phyloP scores from a whole-genome alignment of 2,888 invertebrate genomes.

The Entomobrya multifasciata region DNA sequence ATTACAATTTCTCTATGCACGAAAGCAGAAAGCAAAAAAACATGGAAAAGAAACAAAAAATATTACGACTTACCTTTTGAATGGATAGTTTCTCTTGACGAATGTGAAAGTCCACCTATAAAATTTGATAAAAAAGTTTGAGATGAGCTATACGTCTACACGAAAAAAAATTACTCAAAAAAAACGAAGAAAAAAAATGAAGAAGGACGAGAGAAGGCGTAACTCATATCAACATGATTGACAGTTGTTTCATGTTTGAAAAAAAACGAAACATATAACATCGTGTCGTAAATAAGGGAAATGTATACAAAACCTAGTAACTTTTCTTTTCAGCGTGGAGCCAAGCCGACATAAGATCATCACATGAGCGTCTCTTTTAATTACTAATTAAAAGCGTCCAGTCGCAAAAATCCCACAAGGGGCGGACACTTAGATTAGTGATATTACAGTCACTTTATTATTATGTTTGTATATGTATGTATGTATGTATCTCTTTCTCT shows the following conservation, averaged over 20 bases:
- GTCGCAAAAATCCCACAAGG: conserved; percentile 68
- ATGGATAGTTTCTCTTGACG: conserved; percentile 86
- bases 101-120: conserved; percentile 92
- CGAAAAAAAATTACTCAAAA: neutral
- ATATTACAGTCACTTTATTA: conserved; percentile 44
- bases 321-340: no score
- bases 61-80: conserved; percentile 83
- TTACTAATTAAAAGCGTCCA: conserved; percentile 70
- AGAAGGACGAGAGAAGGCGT: conserved; percentile 54
- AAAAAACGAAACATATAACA: conserved; percentile 42
- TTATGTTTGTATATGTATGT: no score
- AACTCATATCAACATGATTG: conserved; percentile 67
- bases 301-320: neutral
- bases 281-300: neutral
- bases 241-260: conserved; percentile 43
- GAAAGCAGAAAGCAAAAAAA: conserved; percentile 1
- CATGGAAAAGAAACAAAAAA: neutral
- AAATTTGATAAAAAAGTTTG: conserved; percentile 76
- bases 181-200: neutral
- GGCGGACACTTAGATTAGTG: conserved; percentile 71
- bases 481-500: conserved; percentile 49
- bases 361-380: conserved; percentile 65
- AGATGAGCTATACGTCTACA: conserved; percentile 3
- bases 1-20: conserved; percentile 2
- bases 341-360: conserved; percentile 57